Evolutionary conservation across 2,113 vertebrate species (phyloP).

Genomic region (Conger conger): DNA sequence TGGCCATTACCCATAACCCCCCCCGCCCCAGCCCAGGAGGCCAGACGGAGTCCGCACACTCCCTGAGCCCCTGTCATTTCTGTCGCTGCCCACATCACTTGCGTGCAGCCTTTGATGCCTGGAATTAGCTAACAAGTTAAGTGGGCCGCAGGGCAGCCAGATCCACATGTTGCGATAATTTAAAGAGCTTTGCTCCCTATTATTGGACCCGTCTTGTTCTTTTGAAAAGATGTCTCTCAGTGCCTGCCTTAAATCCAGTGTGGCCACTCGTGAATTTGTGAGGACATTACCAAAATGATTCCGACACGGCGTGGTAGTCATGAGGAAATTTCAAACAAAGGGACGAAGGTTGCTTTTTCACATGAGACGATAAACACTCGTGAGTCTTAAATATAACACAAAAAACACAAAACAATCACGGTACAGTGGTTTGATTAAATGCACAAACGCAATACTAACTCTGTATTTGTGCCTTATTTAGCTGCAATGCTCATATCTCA

Average conservation of each 20-base stretch:
- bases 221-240: not conserved
- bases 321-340: not conserved
- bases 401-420: not conserved
- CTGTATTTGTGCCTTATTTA: not conserved
- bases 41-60: not conserved
- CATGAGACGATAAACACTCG: not conserved
- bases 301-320: not conserved
- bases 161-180: not conserved
- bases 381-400: not conserved
- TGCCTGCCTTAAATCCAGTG: not conserved
- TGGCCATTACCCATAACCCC: not conserved
- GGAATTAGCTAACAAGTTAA: constrained; percentile 1
- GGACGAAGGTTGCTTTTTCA: not conserved
- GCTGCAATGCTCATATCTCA: not conserved
- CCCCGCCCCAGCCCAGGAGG: not conserved
- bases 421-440: not conserved
- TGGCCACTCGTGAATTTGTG: not conserved
- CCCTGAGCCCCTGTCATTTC: not conserved
- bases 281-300: not conserved
- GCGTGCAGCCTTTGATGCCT: not conserved
- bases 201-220: not conserved
- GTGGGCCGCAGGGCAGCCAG: not conserved
- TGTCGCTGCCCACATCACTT: not conserved
- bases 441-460: not conserved
- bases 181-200: not conserved